Base-by-base conservation (phyloP, 2,113 vertebrate species). In the Lagopus muta region DNA sequence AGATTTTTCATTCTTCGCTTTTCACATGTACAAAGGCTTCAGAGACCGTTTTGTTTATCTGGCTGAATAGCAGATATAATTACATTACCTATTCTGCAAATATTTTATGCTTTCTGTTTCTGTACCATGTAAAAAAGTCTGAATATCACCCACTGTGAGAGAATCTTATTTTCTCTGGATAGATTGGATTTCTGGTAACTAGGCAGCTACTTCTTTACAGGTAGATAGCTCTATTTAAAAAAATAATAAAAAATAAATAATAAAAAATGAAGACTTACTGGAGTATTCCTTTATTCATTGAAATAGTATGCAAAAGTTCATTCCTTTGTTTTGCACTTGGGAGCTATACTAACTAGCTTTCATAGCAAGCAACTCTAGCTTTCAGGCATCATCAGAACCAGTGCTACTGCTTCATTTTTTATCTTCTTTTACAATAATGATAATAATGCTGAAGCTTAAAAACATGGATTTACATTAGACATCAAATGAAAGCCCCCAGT, bases 391-490 rank as follows among this genome's bases (percentile, higher is more conserved):
- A 86, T 69, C 85, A 86, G 11, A 25, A 80, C 10, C 50, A 82
- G 52, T 4, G 50, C 28, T 90, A 12, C 40, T 66, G 50, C 81
- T 87, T 80, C 45, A 75, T 89, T 93, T 95, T 85, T 85, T 94
- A 48, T 82, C 77, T 90, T 89, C 54, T 76, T 64, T 90, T 87
- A 75, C 74, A 83, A 40, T 89, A 88, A 92, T 48, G 50, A 74
- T 90, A 72, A 95, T 83, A 85, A 88, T 66, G 70, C 73, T 93
- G 94, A 90, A 94, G 76, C 52, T 86, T 82, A 86, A 64, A 90
- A 94, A 89, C 65, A 80, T 28, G 54, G 86, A 85, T 94, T 96
- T 97, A 94, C 75, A 90, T 84, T 72, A 92, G 55, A 94, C 73
- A 87, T 81, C 92, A 88, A 96, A 92, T 90, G 72, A 93, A 94